Base-by-base conservation (phyloP, 2,888 invertebrate species). In the Oxycera nigricornis region DNA sequence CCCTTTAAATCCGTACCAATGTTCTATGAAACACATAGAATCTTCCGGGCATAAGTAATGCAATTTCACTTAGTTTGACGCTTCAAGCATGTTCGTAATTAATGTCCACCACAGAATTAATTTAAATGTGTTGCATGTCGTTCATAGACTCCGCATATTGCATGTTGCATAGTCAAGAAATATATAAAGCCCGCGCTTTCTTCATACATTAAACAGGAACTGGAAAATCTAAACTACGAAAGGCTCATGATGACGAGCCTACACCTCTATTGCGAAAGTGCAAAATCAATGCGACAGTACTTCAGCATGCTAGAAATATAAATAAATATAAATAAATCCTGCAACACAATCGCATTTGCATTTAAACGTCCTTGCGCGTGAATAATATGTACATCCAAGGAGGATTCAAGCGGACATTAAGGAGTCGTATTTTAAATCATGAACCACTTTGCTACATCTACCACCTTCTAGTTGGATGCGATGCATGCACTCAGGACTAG, bases 261-360 rank as follows among this genome's bases (percentile, higher is more conserved):
- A 35, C 35, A 35, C 35, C 11, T 7, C 35, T 11, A 35, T 35
- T 35, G 35, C 35, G 7, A 35, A 7, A 35, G 35, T 35, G 35
- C 6, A 35, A 11, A 7, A 7, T 35, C 35, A 11, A 35, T 35
- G 35, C 6, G 11, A 35, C 35, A 35, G 35, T 35, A 6, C 7
- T 11, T 35, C 7, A 35, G 11, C 35, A 35, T 35, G 35, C 6
- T 35, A 35, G 35, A 35, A 35, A 35, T n/a, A n/a, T n/a, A n/a
- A n/a, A n/a, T n/a, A n/a, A n/a, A n/a, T n/a, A n/a, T n/a, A n/a
- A n/a, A 6, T 74, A 74, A 68, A 74, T 76, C 76, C 76, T 74
- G 76, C 59, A 74, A 74, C 75, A 73, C 73, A 73, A 73, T 73
- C 68, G 70, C 75, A 75, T 75, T 75, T 75, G 73, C 75, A 75